Evolutionary conservation across 2,797 vertebrate species (phyloP).

Genomic region (Lacerta viridis): DNA sequence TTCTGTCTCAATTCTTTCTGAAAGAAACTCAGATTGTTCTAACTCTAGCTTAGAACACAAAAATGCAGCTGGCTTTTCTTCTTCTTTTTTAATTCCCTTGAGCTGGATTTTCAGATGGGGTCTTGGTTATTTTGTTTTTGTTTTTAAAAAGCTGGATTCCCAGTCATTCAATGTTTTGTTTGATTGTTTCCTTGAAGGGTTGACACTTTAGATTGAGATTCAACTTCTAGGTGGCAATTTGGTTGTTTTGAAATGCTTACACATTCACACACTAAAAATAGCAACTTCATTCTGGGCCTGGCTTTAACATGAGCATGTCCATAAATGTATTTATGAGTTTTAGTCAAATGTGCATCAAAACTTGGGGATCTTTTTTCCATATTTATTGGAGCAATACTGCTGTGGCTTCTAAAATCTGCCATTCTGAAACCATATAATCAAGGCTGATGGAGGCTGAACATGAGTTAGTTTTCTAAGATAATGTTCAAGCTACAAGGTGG

Average conservation of each 20-base stretch:
- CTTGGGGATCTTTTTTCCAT: not conserved
- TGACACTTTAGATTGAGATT: slow-evolving; percentile 4
- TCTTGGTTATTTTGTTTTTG: not conserved
- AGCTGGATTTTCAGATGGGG: not conserved
- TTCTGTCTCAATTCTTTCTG: not conserved
- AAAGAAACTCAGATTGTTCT: not conserved
- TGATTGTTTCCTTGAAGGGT: not conserved
- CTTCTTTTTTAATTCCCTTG: not conserved
- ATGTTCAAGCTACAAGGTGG: not conserved
- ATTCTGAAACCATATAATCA: not conserved
- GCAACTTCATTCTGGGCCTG: not conserved
- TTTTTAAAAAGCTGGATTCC: not conserved
- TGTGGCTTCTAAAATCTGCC: not conserved
- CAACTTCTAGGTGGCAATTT: not conserved
- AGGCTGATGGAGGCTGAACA: not conserved
- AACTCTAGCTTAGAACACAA: not conserved
- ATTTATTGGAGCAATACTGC: not conserved
- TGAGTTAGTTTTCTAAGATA: not conserved
- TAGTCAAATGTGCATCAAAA: not conserved
- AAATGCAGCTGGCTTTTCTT: not conserved
- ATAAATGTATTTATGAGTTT: not conserved
- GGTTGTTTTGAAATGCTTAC: not conserved
- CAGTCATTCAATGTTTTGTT: not conserved
- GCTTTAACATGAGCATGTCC: not conserved
- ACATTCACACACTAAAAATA: not conserved